These are phyloP conservation scores for Peromyscus maniculatus DNA, from an alignment of 2,113 vertebrate species.

Conservation along the genomic window DNA sequence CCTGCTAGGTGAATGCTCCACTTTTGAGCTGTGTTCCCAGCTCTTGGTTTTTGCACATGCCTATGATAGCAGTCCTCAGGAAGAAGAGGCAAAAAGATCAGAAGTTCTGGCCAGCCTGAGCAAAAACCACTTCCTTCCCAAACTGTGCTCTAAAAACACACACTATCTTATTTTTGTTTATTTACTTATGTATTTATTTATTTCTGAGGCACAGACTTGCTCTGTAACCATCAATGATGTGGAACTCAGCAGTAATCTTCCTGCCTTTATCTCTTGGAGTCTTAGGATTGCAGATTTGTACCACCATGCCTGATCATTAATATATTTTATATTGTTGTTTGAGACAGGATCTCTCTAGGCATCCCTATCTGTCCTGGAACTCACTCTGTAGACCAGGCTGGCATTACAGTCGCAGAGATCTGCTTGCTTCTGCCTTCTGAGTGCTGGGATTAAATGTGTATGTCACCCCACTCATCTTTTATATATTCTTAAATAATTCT, in stretches of 20 bases:
- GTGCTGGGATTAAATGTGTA: background rate
- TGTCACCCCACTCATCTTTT: background rate
- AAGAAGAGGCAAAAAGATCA: too few relatives aligned
- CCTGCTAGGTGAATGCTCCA: background rate
- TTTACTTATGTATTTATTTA: background rate
- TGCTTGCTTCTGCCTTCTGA: background rate
- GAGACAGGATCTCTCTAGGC: background rate
- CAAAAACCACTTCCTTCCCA: too few relatives aligned
- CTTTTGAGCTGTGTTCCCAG: background rate
- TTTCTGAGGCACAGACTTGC: background rate
- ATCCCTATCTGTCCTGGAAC: background rate
- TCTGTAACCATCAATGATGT: background rate
- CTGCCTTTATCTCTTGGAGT: background rate
- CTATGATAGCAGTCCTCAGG: too few relatives aligned
- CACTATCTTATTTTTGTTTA: background rate
- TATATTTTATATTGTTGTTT: background rate
- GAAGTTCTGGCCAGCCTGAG: too few relatives aligned
- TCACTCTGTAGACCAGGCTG: background rate
- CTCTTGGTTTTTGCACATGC: background rate
- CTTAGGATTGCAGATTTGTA: background rate
- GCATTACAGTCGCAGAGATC: background rate
- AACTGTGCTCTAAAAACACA: too few relatives aligned
- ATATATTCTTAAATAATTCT: background rate
- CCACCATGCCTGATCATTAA: background rate
- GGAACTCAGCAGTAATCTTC: background rate